A percentile compares a stretch with the other conserved stretches of the same genome.
Conservation (phyloP, 2,888 invertebrate genomes). For the Dermolepida albohirtum region DNA sequence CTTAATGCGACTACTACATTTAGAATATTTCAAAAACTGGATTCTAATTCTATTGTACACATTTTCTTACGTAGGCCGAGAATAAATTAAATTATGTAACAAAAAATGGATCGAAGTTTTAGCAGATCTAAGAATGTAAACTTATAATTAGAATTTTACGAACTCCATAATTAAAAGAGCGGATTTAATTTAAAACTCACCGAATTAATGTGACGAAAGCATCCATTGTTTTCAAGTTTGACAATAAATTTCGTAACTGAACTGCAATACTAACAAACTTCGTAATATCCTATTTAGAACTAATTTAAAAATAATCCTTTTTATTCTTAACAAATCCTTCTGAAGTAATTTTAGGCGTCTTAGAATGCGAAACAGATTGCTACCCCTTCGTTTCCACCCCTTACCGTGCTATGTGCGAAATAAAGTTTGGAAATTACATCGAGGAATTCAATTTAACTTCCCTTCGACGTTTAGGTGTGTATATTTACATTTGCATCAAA, state of each 20-base stretch:
- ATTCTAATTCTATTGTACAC: no score
- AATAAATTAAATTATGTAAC: no score
- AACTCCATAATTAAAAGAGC: no score
- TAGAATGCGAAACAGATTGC: background rate
- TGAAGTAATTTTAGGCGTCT: constrained; percentile 27
- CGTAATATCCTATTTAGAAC: constrained; percentile 25
- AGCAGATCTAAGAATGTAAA: no score
- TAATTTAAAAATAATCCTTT: constrained; percentile 37
- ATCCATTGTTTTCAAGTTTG: background rate
- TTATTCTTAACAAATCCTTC: constrained; percentile 31
- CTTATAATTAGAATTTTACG: no score
- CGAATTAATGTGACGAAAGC: no score
- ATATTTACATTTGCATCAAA: constrained; percentile 24
- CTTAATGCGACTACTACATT: no score
- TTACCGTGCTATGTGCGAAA: constrained; percentile 11
- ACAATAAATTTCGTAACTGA: constrained; percentile 15
- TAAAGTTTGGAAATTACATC: constrained; percentile 39
- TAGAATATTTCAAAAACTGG: no score
- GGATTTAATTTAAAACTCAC: no score
- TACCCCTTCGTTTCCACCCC: constrained; percentile 3
- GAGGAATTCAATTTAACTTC: constrained; percentile 37
- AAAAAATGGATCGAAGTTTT: no score
- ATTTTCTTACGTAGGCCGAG: no score
- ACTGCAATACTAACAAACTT: constrained; percentile 8
- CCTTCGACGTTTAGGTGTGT: constrained; percentile 33